Percentiles rank a stretch among this genome's conserved stretches.
Evolutionary conservation across 1,140 invertebrate genomes (phyloP).

Genomic region (Conopomorpha cramerella): DNA sequence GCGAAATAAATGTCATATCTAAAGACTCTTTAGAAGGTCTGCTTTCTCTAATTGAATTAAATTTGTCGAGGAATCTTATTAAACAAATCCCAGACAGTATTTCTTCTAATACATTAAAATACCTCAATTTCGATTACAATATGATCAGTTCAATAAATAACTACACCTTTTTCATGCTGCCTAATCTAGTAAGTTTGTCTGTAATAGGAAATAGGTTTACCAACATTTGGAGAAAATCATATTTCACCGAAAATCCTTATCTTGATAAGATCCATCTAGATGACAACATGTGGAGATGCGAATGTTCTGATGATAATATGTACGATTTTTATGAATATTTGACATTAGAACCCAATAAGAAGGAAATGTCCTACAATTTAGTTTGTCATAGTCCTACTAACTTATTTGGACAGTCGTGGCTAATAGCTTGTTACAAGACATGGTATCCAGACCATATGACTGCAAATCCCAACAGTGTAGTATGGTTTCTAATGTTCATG

Average conservation of each 20-base stretch:
- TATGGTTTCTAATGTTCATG: slow-evolving; percentile 65
- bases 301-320: slow-evolving; percentile 63
- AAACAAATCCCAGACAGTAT: slow-evolving; percentile 61
- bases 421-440: slow-evolving; percentile 63
- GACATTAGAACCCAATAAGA: slow-evolving; percentile 62
- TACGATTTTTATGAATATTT: slow-evolving; percentile 65
- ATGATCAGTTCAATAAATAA: slow-evolving; percentile 56
- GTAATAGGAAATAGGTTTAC: slow-evolving; percentile 70
- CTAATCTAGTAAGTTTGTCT: slow-evolving; percentile 60
- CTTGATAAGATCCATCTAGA: slow-evolving; percentile 61
- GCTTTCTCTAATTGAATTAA: slow-evolving; percentile 56
- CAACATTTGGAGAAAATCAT: slow-evolving; percentile 59
- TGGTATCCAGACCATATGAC: slow-evolving; percentile 58
- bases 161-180: slow-evolving; percentile 60
- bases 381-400: slow-evolving; percentile 65
- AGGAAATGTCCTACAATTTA: slow-evolving; percentile 47
- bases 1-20: slow-evolving; percentile 63
- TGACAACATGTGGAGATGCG: slow-evolving; percentile 76
- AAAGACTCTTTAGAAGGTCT: slow-evolving; percentile 58
- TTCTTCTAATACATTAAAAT: slow-evolving; percentile 58
- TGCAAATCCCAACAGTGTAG: slow-evolving; percentile 56
- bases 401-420: slow-evolving; percentile 67
- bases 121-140: slow-evolving; percentile 64
- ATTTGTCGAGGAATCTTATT: slow-evolving; percentile 65
- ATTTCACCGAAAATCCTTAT: slow-evolving; percentile 65